Evolutionary conservation across 2,797 vertebrate genomes (phyloP), one percentile per base, ranked within the genome.

Genomic region (Lutjanus argentimaculatus): DNA sequence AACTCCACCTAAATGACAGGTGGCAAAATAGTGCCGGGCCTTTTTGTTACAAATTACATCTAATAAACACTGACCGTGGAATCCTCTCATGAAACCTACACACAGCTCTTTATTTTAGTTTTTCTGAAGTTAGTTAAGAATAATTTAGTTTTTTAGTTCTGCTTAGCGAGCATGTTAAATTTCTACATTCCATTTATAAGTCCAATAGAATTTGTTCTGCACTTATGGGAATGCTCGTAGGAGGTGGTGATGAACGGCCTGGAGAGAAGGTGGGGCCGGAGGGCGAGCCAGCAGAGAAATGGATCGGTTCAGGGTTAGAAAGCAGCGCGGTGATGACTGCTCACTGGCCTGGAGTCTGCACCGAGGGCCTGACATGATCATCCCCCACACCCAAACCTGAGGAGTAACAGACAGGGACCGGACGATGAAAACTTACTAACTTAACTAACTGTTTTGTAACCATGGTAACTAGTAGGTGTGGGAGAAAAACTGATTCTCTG

Each of bases 1-100:
- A 92, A 96, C 95, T 95, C 95, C 93, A 93, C 92, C 93, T 96
- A 95, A 96, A 91, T 95, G 96, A 96, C 96, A 97, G 93, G 95
- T 94, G 94, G 92, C 93, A 94, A 95, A 85, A 82, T 36, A 49
- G 21, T 21, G 45, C 40, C 7, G 6, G 11, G 22, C 21, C 36
- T 48, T 75, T 75, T 73, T 55, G 74, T 69, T 55, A 80, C 63
- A 69, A 72, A 75, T 75, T 67, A 57, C 45, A 64, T 22, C 7
- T 42, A 49, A 77, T 64, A 55, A 81, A 75, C 53, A 46, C 8
- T n/a, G 14, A 16, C 12, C 7, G 22, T n/a, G 16, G 43, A 70
- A 14, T 72, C 5, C 22, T n/a, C 25, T 67, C 7, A 57, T 9
- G 0, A 0, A 71, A n/a, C 17, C 36, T 43, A 49, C 16, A 75